A percentile compares a stretch with the other conserved stretches of the same genome.
phyloP scores from a whole-genome alignment of 2,797 vertebrate species.

The Atherinosoma microstoma region DNA sequence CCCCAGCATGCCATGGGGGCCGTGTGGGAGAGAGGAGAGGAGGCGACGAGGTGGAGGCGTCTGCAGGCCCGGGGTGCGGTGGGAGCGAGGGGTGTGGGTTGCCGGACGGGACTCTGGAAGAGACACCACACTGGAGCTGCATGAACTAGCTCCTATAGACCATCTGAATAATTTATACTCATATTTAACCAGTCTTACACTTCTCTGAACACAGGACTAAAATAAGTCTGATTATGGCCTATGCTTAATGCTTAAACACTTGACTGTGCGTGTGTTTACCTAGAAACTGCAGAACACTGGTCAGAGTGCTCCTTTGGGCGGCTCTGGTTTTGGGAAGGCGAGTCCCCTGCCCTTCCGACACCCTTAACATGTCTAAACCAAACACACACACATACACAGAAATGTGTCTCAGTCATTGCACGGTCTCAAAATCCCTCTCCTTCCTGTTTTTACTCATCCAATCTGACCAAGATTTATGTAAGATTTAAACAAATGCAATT shows the following conservation, averaged over 20 bases:
- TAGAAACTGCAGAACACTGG: constrained; percentile 95
- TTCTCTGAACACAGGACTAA: background rate
- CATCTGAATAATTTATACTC: constrained; percentile 11
- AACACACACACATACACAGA: constrained; percentile 65
- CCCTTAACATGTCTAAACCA: constrained; percentile 93
- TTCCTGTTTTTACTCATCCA: background rate
- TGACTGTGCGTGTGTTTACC: constrained; percentile 79
- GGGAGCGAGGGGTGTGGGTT: constrained; percentile 86
- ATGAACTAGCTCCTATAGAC: constrained; percentile 48
- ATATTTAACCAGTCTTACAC: background rate
- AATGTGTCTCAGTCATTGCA: constrained; percentile 34
- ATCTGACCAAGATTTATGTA: background rate
- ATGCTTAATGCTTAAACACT: background rate
- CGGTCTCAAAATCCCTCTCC: background rate
- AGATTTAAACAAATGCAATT: background rate
- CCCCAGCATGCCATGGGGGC: constrained; percentile 93
- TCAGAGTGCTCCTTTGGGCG: constrained; percentile 91
- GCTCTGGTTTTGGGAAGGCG: constrained; percentile 92
- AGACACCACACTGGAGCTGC: constrained; percentile 63
- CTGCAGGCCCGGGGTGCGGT: constrained; percentile 91
- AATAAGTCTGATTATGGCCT: background rate
- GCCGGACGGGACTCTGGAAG: constrained; percentile 92
- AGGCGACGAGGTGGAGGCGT: constrained; percentile 89
- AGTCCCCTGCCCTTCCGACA: constrained; percentile 90
- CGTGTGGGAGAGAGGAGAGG: constrained; percentile 89